Evolutionary conservation across 2,888 invertebrate genomes (phyloP).

Genomic region (Lasius fuliginosus): DNA sequence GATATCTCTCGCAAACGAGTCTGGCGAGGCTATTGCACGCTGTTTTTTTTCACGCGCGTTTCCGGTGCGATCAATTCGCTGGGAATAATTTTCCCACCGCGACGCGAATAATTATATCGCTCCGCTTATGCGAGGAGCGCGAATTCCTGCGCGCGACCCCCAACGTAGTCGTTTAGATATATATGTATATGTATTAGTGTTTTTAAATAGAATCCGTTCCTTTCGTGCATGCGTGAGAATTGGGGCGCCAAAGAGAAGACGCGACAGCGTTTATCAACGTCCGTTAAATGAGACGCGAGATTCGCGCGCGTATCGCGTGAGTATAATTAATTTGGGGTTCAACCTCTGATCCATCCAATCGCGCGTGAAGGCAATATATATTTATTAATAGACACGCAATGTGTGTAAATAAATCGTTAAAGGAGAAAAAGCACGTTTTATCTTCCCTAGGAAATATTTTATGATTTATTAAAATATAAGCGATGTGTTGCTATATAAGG

Average conservation of each 20-base stretch:
- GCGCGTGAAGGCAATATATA: constrained; percentile 21
- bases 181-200: not conserved
- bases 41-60: constrained; percentile 16
- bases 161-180: constrained; percentile 64
- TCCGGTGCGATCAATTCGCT: constrained; percentile 44
- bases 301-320: constrained; percentile 44
- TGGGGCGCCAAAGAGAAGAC: constrained; percentile 71
- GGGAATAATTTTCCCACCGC: constrained; percentile 45
- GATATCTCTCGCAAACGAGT: constrained; percentile 42
- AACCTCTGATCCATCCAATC: constrained; percentile 33
- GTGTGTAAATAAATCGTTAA: constrained; percentile 29
- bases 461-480: not conserved
- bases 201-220: constrained; percentile 68
- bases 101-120: constrained; percentile 48
- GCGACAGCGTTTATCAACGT: constrained; percentile 72
- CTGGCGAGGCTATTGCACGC: constrained; percentile 38
- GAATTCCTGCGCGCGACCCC: constrained; percentile 39
- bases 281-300: constrained; percentile 65
- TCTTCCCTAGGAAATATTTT: not conserved
- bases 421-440: not conserved
- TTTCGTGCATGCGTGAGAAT: constrained; percentile 72
- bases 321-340: constrained; percentile 38
- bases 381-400: constrained; percentile 43
- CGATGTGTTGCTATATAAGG: too few relatives aligned
- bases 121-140: constrained; percentile 33